Base-by-base conservation (phyloP, 2,888 invertebrate genomes). In the Agrilus biguttatus region DNA sequence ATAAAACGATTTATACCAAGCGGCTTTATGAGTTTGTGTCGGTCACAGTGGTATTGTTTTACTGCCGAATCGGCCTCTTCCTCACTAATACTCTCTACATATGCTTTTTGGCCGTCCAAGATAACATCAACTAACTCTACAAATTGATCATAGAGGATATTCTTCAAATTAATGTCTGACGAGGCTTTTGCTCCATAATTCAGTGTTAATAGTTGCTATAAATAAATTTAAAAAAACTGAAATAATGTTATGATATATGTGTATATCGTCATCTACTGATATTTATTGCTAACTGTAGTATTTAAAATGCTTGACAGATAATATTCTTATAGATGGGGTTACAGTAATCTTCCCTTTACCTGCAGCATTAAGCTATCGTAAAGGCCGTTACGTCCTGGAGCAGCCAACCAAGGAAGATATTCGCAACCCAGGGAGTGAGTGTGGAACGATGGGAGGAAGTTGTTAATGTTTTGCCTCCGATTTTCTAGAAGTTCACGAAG, bases 341-440 rank as follows among this genome's bases (percentile, higher is more conserved):
- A 33, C 8, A 14, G 8, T n/a, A 23, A 43, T 13, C 32, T 21
- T 34, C 13, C 14, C 41, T 19, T 37, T 57, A 65, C 68, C 58
- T 73, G 69, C 45, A 67, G 62, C 6, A 67, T 55, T 4, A 77
- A 55, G 2, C 67, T 58, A 53, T 74, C 72, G 28, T 67, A 61
- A 3, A 76, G 51, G 14, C 73, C 72, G 42, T 67, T 63, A 7
- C 56, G 66, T 6, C 81, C 81, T 10, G 70, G 61, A 40, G 77
- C 72, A 2, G 79, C 76, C 1, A 85, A 83, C 87, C 87, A 88
- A 0, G 86, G 84, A 13, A 82, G 61, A 58, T 79, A 81, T 57
- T 84, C 83, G 7, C 71, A 62, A 13, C 62, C 59, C 41, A 63
- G 48, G 42, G 58, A 58, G 44, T 62, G 58, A 8, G 59, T 56